Evolutionary conservation across 2,888 invertebrate genomes (phyloP).

Genomic region (Meghimatium bilineatum): DNA sequence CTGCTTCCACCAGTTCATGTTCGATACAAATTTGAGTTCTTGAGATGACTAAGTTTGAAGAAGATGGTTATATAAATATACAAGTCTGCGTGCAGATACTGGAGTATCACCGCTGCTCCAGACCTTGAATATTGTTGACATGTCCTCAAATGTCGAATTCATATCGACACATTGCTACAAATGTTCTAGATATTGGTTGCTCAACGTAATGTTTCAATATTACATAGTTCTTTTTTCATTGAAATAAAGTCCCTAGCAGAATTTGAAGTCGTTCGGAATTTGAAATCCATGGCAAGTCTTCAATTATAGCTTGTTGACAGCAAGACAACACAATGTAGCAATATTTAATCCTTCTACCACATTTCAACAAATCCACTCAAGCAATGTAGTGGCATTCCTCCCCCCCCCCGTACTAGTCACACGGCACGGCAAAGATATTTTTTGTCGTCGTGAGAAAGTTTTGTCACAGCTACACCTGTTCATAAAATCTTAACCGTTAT

Average conservation of each 20-base stretch:
- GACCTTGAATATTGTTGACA: conserved; percentile 16
- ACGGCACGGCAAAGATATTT: background rate
- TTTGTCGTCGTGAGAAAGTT: background rate
- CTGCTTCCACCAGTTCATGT: background rate
- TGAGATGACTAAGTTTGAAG: background rate
- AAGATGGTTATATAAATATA: conserved; percentile 18
- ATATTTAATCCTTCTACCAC: conserved; percentile 23
- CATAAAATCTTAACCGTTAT: background rate
- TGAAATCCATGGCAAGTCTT: conserved; percentile 19
- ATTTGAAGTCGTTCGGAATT: background rate
- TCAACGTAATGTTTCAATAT: conserved; percentile 1
- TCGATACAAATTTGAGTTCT: background rate
- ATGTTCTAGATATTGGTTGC: too few relatives aligned
- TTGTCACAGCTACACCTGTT: background rate
- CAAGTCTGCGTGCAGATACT: background rate
- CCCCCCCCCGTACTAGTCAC: background rate
- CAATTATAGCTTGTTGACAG: conserved; percentile 30
- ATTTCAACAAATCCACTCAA: conserved; percentile 9
- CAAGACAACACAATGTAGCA: background rate
- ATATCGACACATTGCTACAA: background rate
- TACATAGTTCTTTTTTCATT: too few relatives aligned
- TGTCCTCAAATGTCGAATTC: background rate
- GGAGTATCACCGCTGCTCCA: background rate
- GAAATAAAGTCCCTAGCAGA: background rate
- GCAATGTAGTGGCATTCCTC: background rate